These are phyloP conservation scores for Apis laboriosa DNA, from an alignment of 1,140 invertebrate genomes.

Conservation along the genomic window DNA sequence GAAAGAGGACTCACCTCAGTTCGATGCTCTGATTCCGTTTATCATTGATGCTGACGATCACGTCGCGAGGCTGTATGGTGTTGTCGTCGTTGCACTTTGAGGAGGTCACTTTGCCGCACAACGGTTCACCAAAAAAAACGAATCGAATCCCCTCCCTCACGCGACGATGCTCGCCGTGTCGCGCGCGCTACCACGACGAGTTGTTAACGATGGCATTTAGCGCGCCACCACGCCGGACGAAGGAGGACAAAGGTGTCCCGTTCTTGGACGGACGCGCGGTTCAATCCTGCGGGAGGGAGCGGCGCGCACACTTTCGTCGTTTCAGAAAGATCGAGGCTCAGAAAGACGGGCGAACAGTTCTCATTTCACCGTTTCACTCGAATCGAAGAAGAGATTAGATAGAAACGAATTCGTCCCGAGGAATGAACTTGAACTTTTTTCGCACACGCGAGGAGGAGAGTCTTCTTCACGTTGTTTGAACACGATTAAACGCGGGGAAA, in stretches of 20 bases:
- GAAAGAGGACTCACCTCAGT: conserved; percentile 65
- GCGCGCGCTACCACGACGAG: not conserved
- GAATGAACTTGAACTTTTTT: too few relatives aligned
- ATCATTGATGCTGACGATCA: conserved; percentile 75
- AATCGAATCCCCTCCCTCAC: conserved; percentile 20
- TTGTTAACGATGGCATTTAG: not conserved
- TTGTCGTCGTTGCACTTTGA: conserved; percentile 70
- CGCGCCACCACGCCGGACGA: not conserved
- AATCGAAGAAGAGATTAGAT: not conserved
- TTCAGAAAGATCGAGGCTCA: not conserved
- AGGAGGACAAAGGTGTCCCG: not conserved
- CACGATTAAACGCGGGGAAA: too few relatives aligned
- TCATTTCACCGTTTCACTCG: conserved; percentile 16
- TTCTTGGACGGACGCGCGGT: not conserved
- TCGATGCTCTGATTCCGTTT: conserved; percentile 70
- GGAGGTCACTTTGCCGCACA: conserved; percentile 73
- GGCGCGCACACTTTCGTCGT: not conserved
- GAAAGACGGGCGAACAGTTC: not conserved
- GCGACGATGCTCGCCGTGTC: not conserved
- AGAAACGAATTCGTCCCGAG: not conserved
- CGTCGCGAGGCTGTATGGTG: conserved; percentile 70
- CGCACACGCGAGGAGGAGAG: too few relatives aligned
- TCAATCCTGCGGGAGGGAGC: not conserved
- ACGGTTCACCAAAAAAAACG: conserved; percentile 43
- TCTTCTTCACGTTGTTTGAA: too few relatives aligned